A percentile compares a stretch with the other conserved stretches of the same genome.
Conservation (phyloP, 2,888 invertebrate species). For the Ctena decussata region DNA sequence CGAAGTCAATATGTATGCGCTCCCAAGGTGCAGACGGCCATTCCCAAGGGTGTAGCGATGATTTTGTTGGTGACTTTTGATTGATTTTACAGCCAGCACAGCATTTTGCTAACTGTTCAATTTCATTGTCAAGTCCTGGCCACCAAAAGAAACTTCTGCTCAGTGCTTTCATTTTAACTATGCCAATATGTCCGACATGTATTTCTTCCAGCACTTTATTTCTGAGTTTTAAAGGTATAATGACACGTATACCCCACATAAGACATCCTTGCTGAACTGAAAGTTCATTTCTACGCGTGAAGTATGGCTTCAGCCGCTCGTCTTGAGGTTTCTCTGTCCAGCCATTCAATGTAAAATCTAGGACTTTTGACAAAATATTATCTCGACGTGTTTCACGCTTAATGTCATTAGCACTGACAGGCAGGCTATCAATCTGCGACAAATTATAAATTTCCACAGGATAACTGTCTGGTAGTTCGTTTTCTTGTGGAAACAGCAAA, state of each 20-base stretch:
- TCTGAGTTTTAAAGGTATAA: not conserved
- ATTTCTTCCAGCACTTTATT: not conserved
- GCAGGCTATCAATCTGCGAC: not conserved
- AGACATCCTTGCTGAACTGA: not conserved
- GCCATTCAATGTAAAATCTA: not conserved
- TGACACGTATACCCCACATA: not conserved
- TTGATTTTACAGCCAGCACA: not conserved
- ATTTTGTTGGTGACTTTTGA: not conserved
- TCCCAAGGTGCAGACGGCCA: not conserved
- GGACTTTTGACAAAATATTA: not conserved
- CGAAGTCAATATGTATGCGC: not conserved
- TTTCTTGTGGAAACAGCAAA: not conserved
- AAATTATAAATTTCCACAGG: not conserved
- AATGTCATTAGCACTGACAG: not conserved
- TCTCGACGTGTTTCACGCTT: not conserved
- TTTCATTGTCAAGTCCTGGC: not conserved
- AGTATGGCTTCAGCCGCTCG: not conserved
- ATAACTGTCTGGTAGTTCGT: not conserved
- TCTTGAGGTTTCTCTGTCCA: not conserved
- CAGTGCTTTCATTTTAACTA: not conserved
- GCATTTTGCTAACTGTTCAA: not conserved
- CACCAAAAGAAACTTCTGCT: not conserved
- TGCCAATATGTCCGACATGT: not conserved
- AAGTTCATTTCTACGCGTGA: not conserved
- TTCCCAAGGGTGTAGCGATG: not conserved